Evolutionary conservation across 2,888 invertebrate species (phyloP), one percentile per base, ranked within the genome.

Genomic region (Rhodophaea formosa): DNA sequence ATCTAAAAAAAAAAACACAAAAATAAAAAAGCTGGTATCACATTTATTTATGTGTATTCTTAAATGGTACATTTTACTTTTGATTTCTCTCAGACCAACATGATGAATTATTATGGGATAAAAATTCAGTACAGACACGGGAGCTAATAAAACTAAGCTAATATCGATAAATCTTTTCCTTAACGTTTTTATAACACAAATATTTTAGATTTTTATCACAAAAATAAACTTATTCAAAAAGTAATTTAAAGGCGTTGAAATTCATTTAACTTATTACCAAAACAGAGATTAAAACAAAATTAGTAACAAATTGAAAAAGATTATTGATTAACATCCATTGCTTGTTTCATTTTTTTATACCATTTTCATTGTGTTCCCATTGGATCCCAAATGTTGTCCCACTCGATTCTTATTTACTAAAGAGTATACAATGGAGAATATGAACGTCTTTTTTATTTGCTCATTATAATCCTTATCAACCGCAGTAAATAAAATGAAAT

Each of bases 251-350:
- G 23, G 46, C 12, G 6, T 46, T 29, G 23, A 51, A 51, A 51
- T 35, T 35, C 35, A 17, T 8, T 30, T 30, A 51, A 35, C 16
- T 30, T 35, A 51, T 16, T 39, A 51, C 32, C 35, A 35, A 51
- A 39, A 35, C 17, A 51, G 16, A 51, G 32, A 15, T 35, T 35
- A 35, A 51, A 51, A 16, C 16, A 51, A 51, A 51, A 35, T 47
- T 12, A 51, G 15, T 51, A 17, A 51, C 16, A 35, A 51, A 51
- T 51, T 35, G 12, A 39, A 39, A 39, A n/a, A n/a, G 39, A 39
- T 39, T n/a, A 39, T 39, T 2, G n/a, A 39, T 8, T 39, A 39
- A 10, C 10, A 39, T 12, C 12, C 1, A 3, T 23, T 23, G 3
- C 23, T 23, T 23, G 23, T 23, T 23, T 23, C 23, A 23, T 23